These are phyloP conservation scores for Eristalis intricaria DNA, from an alignment of 2,888 invertebrate genomes.

Conservation along the genomic window DNA sequence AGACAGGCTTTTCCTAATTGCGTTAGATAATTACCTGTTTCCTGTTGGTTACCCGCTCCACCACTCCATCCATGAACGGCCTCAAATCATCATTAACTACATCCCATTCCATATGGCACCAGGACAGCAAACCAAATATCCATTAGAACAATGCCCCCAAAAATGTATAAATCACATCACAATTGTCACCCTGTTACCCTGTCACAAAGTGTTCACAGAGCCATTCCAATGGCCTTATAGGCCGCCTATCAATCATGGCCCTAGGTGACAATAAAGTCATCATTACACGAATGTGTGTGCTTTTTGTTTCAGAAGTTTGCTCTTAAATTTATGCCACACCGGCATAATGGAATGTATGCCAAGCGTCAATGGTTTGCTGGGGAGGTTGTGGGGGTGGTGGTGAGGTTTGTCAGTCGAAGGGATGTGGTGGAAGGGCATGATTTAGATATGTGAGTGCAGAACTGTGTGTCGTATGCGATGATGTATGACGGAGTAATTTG, in stretches of 20 bases:
- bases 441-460: not conserved
- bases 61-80: not conserved
- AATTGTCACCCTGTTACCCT: constrained; percentile 43
- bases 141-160: not conserved
- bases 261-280: constrained; percentile 54
- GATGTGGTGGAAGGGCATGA: not conserved
- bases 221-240: constrained; percentile 29
- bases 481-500: constrained; percentile 42
- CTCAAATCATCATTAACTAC: not conserved
- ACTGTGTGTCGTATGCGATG: constrained; percentile 10
- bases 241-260: constrained; percentile 49
- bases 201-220: constrained; percentile 18
- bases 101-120: not conserved
- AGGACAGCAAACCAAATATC: not conserved
- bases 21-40: not conserved
- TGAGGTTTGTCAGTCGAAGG: not conserved
- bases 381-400: not conserved
- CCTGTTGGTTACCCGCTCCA: not conserved
- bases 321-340: constrained; percentile 27
- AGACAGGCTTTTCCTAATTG: not conserved
- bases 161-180: constrained; percentile 31
- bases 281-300: constrained; percentile 50
- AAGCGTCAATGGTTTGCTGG: not conserved
- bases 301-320: constrained; percentile 29
- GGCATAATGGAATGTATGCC: constrained; percentile 10